phyloP scores from a whole-genome alignment of 2,113 vertebrate genomes.

The Benthochromis sp. region DNA sequence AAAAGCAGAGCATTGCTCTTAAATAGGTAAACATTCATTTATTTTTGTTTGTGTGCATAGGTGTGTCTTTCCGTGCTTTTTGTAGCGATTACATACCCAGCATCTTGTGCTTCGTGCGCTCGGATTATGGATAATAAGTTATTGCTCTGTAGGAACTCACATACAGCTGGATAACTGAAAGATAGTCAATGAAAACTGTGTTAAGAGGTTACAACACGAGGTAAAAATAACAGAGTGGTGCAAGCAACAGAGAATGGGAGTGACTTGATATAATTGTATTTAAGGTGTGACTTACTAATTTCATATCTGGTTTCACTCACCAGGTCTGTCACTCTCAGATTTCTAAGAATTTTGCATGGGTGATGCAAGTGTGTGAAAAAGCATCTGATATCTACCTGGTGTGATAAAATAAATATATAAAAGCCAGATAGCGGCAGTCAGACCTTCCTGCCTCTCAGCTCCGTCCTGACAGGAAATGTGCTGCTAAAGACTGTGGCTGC shows the following conservation, averaged over 20 bases:
- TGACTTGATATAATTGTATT: background rate
- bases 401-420: background rate
- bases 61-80: background rate
- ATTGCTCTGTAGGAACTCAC: conserved; percentile 99
- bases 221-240: background rate
- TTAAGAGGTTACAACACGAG: background rate
- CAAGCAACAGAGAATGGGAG: background rate
- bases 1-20: background rate
- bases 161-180: conserved; percentile 94
- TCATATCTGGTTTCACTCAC: background rate
- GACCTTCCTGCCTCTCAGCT: conserved; percentile 14
- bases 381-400: conserved; percentile 15
- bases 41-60: background rate
- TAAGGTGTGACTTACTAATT: background rate
- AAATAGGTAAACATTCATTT: background rate
- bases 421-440: background rate
- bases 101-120: conserved; percentile 98
- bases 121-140: conserved; percentile 98
- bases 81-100: conserved; percentile 78
- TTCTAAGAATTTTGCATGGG: background rate
- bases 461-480: background rate
- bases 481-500: background rate
- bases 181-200: background rate
- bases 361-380: conserved; percentile 51
- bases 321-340: conserved; percentile 1